Evolutionary conservation across 1,140 invertebrate genomes (phyloP).

Genomic region (Drosophila dunni): DNA sequence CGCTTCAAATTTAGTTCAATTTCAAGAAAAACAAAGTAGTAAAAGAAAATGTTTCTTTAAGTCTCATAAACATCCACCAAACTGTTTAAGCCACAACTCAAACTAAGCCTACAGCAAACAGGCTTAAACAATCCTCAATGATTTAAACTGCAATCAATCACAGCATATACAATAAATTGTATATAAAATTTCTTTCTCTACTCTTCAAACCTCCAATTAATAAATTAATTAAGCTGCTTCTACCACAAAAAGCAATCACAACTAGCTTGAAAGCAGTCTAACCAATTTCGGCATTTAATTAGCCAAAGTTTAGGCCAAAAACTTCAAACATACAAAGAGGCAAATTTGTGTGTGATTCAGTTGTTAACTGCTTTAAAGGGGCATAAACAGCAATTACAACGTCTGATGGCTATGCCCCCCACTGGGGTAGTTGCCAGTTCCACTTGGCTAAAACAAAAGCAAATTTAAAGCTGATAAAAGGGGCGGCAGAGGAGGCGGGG

Average conservation of each 20-base stretch:
- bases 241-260: not conserved
- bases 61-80: no score
- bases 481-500: not conserved
- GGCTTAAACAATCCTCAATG: no score
- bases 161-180: no score
- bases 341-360: slow-evolving; percentile 8
- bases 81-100: no score
- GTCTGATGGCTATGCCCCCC: not conserved
- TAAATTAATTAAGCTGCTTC: no score
- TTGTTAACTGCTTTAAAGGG: slow-evolving; percentile 19
- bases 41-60: no score
- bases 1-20: no score
- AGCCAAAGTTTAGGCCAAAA: not conserved
- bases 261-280: not conserved
- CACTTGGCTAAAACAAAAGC: slow-evolving; percentile 27
- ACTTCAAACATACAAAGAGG: not conserved
- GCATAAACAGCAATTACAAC: slow-evolving; percentile 26
- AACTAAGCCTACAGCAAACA: no score
- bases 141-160: no score
- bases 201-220: no score
- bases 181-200: no score
- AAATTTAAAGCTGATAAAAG: slow-evolving; percentile 40
- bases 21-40: no score
- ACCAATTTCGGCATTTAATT: slow-evolving; percentile 1
- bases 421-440: slow-evolving; percentile 16